Evolutionary conservation across 2,888 invertebrate genomes (phyloP), one percentile per base, ranked within the genome.

Genomic region (Leucozona laternaria): DNA sequence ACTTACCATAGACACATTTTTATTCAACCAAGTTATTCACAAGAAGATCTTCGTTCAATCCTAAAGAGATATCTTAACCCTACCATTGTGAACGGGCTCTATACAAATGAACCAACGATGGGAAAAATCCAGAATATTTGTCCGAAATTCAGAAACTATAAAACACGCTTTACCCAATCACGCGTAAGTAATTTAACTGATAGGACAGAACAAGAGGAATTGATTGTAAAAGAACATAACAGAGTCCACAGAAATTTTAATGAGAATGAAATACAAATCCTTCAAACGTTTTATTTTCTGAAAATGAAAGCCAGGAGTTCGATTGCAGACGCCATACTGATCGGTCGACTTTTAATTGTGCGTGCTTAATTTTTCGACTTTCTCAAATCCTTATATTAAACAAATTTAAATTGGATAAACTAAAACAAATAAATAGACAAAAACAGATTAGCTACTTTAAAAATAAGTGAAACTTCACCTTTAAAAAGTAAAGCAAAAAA

Each of bases 281-380:
- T 76, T 11, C 55, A 81, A 58, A 81, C 79, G 62, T 81, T 45
- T 45, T 86, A 83, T 60, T 88, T 88, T 37, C 79, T 83, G 4
- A 55, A 55, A 2, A 87, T 88, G 85, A 6, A 48, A 28, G 10
- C 25, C n/a, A 80, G n/a, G n/a, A n/a, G n/a, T n/a, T n/a, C n/a
- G n/a, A n/a, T n/a, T n/a, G n/a, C n/a, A n/a, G n/a, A n/a, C n/a
- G n/a, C n/a, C n/a, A n/a, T n/a, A n/a, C n/a, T n/a, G n/a, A n/a
- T n/a, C n/a, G n/a, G n/a, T n/a, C n/a, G n/a, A n/a, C n/a, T n/a
- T n/a, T n/a, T n/a, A n/a, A n/a, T n/a, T n/a, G n/a, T n/a, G n/a
- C n/a, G n/a, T n/a, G n/a, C n/a, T n/a, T n/a, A n/a, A n/a, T n/a
- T n/a, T n/a, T n/a, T n/a, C n/a, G n/a, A 25, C 2, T 3, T 25